Conservation (phyloP, 2,888 invertebrate genomes). For the Psylliodes chrysocephalus region DNA sequence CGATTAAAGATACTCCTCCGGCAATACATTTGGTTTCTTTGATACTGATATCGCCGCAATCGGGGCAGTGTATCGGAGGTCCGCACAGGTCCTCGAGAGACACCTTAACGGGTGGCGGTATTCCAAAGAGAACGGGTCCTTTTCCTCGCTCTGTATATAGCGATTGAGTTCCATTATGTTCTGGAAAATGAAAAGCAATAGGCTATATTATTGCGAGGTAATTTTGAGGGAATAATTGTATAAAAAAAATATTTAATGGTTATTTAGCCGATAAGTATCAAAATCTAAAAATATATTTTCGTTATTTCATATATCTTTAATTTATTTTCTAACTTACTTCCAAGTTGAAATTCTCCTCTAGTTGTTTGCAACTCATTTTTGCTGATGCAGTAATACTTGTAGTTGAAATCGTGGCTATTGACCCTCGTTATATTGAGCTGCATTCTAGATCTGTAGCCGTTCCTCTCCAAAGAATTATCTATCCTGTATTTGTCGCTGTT, state of each 20-base stretch:
- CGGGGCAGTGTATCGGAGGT: slow-evolving; percentile 69
- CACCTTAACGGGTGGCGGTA: slow-evolving; percentile 70
- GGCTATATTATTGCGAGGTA: too few relatives aligned
- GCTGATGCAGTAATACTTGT: slow-evolving; percentile 81
- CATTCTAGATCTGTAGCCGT: slow-evolving; percentile 78
- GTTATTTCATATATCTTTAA: too few relatives aligned
- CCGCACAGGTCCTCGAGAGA: slow-evolving; percentile 72
- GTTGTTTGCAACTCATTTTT: slow-evolving; percentile 86
- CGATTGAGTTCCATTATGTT: slow-evolving; percentile 64
- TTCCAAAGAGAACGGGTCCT: slow-evolving; percentile 66
- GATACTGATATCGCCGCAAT: slow-evolving; percentile 66
- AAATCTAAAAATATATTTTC: too few relatives aligned
- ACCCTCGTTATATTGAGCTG: slow-evolving; percentile 79
- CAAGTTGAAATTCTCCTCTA: slow-evolving; percentile 76
- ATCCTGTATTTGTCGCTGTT: slow-evolving; percentile 73
- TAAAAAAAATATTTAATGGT: too few relatives aligned
- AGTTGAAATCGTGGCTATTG: slow-evolving; percentile 74
- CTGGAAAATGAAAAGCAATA: too few relatives aligned
- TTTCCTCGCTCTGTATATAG: slow-evolving; percentile 54
- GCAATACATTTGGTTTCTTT: slow-evolving; percentile 69
- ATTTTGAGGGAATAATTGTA: too few relatives aligned
- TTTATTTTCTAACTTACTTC: slow-evolving; percentile 73
- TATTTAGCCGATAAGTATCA: too few relatives aligned
- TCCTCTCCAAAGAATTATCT: slow-evolving; percentile 67
- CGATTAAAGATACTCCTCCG: slow-evolving; percentile 69